These are phyloP conservation scores for Lasius platythorax DNA, from an alignment of 2,888 invertebrate genomes.

Conservation along the genomic window DNA sequence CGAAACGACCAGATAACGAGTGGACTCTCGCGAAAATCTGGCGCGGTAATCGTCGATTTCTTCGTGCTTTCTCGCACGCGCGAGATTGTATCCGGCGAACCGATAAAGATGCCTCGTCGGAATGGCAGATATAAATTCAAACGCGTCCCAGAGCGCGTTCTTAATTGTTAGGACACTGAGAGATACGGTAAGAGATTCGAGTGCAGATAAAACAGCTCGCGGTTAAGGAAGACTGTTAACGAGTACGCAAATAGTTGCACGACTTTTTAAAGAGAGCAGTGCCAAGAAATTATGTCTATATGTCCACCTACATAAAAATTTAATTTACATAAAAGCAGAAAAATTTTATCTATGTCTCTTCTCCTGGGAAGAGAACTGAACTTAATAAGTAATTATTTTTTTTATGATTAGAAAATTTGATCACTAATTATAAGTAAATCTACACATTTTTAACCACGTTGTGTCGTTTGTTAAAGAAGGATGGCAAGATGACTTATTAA, in stretches of 20 bases:
- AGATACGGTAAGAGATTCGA: constrained; percentile 1
- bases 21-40: constrained; percentile 43
- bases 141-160: constrained; percentile 24
- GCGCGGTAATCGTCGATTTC: constrained; percentile 41
- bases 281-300: background rate
- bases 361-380: background rate
- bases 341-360: background rate
- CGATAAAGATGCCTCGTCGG: constrained; percentile 29
- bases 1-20: constrained; percentile 68
- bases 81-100: constrained; percentile 43
- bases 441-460: background rate
- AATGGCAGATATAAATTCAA: constrained; percentile 33
- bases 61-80: constrained; percentile 6
- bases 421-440: background rate
- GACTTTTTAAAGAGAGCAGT: background rate
- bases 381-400: background rate
- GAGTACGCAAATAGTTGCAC: background rate
- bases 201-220: constrained; percentile 10
- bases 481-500: constrained; percentile 19
- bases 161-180: constrained; percentile 33
- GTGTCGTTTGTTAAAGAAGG: background rate
- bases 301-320: background rate
- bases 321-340: background rate
- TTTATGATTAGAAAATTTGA: background rate
- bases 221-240: constrained; percentile 4